Conservation (phyloP, 2,113 vertebrate genomes). For the Bambusicola thoracicus region DNA sequence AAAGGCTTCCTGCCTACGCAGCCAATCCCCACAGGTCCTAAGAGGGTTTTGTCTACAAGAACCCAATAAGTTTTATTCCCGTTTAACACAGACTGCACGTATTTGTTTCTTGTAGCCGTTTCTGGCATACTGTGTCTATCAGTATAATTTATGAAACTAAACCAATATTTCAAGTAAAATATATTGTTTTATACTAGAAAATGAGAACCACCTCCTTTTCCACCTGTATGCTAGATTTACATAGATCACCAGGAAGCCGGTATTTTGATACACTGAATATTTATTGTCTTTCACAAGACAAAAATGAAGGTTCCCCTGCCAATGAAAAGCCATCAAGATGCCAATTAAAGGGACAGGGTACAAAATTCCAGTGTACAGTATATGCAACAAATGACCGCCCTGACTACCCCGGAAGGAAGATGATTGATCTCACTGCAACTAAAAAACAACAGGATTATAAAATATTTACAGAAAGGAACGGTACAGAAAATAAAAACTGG, state of each 20-base stretch:
- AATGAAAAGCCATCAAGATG: constrained; percentile 39
- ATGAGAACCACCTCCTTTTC: background rate
- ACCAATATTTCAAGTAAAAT: background rate
- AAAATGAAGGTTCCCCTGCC: constrained; percentile 37
- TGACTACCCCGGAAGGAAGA: constrained; percentile 54
- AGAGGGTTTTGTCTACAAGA: background rate
- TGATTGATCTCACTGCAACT: constrained; percentile 62
- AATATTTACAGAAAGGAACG: constrained; percentile 69
- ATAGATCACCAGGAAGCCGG: background rate
- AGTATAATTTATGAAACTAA: background rate
- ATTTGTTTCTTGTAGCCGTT: background rate
- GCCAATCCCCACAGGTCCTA: background rate
- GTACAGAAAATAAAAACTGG: constrained; percentile 51
- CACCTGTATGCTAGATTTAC: background rate
- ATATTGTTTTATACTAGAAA: background rate
- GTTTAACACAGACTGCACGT: background rate
- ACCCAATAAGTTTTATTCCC: background rate
- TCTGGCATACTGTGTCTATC: background rate
- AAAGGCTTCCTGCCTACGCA: background rate
- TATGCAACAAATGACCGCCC: constrained; percentile 4
- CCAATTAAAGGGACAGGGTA: background rate
- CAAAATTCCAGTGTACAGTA: constrained; percentile 60
- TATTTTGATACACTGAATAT: constrained; percentile 68
- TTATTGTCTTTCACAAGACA: constrained; percentile 72
- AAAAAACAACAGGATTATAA: constrained; percentile 65